Conservation (phyloP, 2,888 invertebrate species). For the Andrena bicolor region DNA sequence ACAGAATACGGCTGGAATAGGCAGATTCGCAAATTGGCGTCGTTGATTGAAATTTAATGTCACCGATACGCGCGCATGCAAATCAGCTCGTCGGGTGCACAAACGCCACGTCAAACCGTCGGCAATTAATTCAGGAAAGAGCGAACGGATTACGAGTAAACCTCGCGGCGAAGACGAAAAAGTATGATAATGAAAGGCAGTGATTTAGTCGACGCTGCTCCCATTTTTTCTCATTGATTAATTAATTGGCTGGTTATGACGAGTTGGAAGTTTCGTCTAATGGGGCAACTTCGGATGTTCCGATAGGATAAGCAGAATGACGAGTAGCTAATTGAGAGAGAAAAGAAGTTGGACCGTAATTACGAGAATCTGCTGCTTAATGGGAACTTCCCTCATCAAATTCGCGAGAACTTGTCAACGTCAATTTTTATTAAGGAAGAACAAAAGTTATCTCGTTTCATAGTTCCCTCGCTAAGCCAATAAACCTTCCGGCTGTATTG, state of each 20-base stretch:
- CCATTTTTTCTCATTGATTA: background rate
- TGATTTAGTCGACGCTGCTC: background rate
- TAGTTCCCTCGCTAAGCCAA: background rate
- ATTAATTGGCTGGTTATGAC: background rate
- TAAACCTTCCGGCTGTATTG: background rate
- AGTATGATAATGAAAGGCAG: background rate
- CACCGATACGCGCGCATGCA: slow-evolving; percentile 43
- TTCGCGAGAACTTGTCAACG: background rate
- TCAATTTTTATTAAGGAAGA: slow-evolving; percentile 1
- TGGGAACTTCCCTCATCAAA: background rate
- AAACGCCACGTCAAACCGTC: slow-evolving; percentile 13
- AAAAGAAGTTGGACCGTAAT: background rate
- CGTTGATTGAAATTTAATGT: slow-evolving; percentile 49
- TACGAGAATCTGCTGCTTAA: background rate
- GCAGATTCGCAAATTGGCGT: slow-evolving; percentile 30
- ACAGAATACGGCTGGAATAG: background rate
- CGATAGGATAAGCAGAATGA: background rate
- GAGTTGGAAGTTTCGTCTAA: background rate
- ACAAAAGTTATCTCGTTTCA: background rate
- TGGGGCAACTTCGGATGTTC: background rate
- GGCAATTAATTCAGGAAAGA: slow-evolving; percentile 32
- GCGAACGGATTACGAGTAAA: slow-evolving; percentile 12
- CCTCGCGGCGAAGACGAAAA: background rate
- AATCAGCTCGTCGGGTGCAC: slow-evolving; percentile 21
- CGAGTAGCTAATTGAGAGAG: too few relatives aligned